Conservation (phyloP, 2,888 invertebrate genomes). For the Nomada ruficornis region DNA sequence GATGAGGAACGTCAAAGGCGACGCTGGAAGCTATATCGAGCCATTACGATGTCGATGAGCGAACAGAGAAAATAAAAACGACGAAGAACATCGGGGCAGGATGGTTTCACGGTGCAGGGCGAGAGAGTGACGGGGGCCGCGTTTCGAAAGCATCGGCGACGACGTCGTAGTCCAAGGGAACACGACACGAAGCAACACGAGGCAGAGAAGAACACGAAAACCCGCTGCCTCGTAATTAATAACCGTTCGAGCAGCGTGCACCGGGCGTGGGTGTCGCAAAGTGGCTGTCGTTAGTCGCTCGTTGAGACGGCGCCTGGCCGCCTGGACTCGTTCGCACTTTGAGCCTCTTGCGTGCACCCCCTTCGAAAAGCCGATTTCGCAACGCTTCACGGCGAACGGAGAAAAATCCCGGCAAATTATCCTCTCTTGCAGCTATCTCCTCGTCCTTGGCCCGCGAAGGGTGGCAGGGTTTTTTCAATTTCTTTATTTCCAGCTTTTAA, state of each 20-base stretch:
- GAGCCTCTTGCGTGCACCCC: slow-evolving; percentile 39
- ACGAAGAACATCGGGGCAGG: neutral
- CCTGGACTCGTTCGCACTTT: slow-evolving; percentile 57
- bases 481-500: neutral
- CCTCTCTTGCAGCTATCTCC: neutral
- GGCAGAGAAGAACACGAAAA: slow-evolving; percentile 67
- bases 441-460: neutral
- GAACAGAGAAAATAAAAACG: slow-evolving; percentile 12
- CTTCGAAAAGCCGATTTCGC: slow-evolving; percentile 43
- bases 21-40: slow-evolving; percentile 43
- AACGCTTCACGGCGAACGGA: slow-evolving; percentile 34
- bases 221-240: slow-evolving; percentile 69
- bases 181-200: slow-evolving; percentile 44
- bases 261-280: slow-evolving; percentile 71
- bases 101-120: slow-evolving; percentile 25
- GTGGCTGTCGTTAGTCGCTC: slow-evolving; percentile 73
- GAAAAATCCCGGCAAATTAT: slow-evolving; percentile 55
- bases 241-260: slow-evolving; percentile 63
- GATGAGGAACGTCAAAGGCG: slow-evolving; percentile 35
- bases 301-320: slow-evolving; percentile 67
- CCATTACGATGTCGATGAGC: slow-evolving; percentile 48
- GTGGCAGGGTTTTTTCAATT: neutral
- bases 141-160: slow-evolving; percentile 42
- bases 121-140: slow-evolving; percentile 46
- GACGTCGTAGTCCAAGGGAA: slow-evolving; percentile 45